Percentiles rank a stretch among this genome's conserved stretches.
Conservation (phyloP, 2,888 invertebrate genomes). For the Cantharis lateralis region DNA sequence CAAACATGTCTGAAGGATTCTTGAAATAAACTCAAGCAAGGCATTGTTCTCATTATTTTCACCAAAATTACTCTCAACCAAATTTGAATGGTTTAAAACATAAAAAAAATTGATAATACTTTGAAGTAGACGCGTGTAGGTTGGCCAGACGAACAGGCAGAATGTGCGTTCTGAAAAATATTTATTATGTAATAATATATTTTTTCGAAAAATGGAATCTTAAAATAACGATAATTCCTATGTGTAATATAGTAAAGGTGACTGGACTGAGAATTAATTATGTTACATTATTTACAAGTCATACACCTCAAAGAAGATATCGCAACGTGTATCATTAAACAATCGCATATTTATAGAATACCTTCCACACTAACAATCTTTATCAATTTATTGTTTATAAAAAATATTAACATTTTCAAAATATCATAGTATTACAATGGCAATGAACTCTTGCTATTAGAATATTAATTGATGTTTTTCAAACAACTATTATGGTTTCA, state of each 20-base stretch:
- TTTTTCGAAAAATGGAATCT: not conserved
- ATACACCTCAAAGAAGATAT: not conserved
- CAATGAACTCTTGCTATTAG: too few relatives aligned
- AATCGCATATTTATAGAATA: not conserved
- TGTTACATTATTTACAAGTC: not conserved
- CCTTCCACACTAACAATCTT: not conserved
- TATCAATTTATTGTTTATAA: not conserved
- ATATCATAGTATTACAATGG: not conserved
- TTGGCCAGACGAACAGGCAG: not conserved
- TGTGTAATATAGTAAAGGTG: not conserved
- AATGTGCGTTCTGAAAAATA: not conserved
- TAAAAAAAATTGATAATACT: too few relatives aligned
- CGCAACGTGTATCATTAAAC: not conserved
- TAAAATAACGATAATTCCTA: not conserved
- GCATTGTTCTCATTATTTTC: too few relatives aligned
- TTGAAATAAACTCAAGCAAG: too few relatives aligned
- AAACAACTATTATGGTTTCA: too few relatives aligned
- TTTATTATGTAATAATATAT: not conserved
- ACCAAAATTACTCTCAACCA: too few relatives aligned
- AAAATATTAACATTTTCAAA: not conserved
- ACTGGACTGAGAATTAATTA: not conserved
- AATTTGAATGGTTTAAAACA: too few relatives aligned
- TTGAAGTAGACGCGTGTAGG: too few relatives aligned
- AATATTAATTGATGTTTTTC: too few relatives aligned
- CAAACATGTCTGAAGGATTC: too few relatives aligned